Evolutionary conservation across 2,888 invertebrate species (phyloP).

Genomic region (Craniophora ligustri): DNA sequence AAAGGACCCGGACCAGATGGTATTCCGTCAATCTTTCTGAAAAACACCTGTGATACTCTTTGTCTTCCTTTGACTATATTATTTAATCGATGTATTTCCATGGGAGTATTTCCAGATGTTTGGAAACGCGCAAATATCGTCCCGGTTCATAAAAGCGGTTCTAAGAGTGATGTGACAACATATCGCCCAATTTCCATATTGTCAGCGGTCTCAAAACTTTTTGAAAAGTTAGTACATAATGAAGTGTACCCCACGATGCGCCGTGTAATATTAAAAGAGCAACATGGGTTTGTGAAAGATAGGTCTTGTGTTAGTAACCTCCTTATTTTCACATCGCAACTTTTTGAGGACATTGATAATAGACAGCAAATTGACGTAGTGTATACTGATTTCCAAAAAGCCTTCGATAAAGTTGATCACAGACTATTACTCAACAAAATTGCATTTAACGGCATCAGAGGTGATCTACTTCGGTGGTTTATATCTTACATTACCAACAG

Average conservation of each 20-base stretch:
- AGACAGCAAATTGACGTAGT: constrained; percentile 2
- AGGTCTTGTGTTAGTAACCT: constrained; percentile 2
- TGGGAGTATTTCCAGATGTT: constrained; percentile 1
- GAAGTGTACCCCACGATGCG: background rate
- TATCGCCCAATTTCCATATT: constrained; percentile 4
- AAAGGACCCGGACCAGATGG: too few species aligned
- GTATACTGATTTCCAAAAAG: too few species aligned
- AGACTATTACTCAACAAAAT: background rate
- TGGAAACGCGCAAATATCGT: constrained; percentile 4
- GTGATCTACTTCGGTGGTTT: constrained; percentile 1
- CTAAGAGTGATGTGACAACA: background rate
- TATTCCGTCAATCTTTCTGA: constrained; percentile 1
- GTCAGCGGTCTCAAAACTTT: constrained; percentile 2
- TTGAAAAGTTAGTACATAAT: too few species aligned
- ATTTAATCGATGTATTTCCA: constrained; percentile 2
- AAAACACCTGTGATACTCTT: constrained; percentile 1
- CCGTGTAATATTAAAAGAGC: constrained; percentile 1
- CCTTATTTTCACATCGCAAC: constrained; percentile 3
- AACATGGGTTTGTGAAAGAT: constrained; percentile 2
- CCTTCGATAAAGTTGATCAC: too few species aligned
- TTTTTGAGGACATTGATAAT: constrained; percentile 4
- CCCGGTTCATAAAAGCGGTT: constrained; percentile 3
- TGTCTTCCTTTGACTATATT: constrained; percentile 2
- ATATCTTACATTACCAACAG: background rate
- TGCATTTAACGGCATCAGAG: constrained; percentile 3